Evolutionary conservation across 2,113 vertebrate genomes (phyloP), one percentile per base, ranked within the genome.

Genomic region (Coptodon rendalli): DNA sequence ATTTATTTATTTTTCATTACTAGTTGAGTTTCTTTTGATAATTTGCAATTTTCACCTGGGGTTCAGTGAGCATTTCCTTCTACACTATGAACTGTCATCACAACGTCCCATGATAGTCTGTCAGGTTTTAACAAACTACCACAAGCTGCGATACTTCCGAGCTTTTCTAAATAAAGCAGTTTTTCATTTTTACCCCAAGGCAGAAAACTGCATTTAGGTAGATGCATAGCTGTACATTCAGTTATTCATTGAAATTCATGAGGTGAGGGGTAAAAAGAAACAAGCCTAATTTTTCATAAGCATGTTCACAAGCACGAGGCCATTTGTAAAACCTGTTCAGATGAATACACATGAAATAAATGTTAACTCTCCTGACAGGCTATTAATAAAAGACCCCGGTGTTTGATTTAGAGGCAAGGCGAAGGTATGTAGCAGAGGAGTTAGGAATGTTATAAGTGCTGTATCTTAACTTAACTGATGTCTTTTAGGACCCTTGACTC

Each of bases 301-400:
- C 88, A 87, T 87, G 90, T 92, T 92, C 90, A 89, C 87, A 82
- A 92, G 88, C 82, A 66, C 36, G n/a, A 8, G 89, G 92, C 91
- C 93, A 93, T 96, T 96, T 96, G 94, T 96, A 90, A 96, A 95
- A 95, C 80, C 83, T 90, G 83, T 85, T 90, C 82, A 85, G 90
- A 95, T 94, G 94, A 95, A 96, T 93, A 94, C 95, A 94, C 92
- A 88, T 94, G 93, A 94, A 96, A 96, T 93, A 96, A 96, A 96
- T 95, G 94, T 95, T 93, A 94, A 96, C 92, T 84, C 82, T 84
- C 48, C 83, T 90, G 96, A 94, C 94, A 91, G 93, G 91, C 90
- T 92, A 96, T 96, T 95, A 96, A 96, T 96, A 96, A 93, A 93
- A 91, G 54, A 40, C 57, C 85, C 80, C 5, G 19, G 83, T 81